Evolutionary conservation across 2,113 vertebrate species (phyloP), one percentile per base, ranked within the genome.

Genomic region (Oryzias woworae): DNA sequence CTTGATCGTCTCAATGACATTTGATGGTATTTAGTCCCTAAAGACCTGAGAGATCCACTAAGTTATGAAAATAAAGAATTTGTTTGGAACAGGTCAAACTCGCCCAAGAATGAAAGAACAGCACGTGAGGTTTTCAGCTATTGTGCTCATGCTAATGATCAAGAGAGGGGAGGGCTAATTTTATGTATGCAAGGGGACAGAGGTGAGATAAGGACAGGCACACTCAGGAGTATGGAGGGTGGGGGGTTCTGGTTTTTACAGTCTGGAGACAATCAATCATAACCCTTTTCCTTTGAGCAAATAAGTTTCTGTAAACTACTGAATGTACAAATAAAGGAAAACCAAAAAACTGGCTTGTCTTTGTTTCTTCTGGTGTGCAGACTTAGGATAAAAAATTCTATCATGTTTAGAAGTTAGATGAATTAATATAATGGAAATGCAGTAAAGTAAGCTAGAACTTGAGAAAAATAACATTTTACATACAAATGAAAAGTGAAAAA

Each of bases 61-160:
- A 22, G 13, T 58, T 42, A 31, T 26, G 26, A 18, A 49, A 49
- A 49, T 12, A 4, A 22, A 22, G 16, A 7, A 7, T 12, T 58
- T 69, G 6, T 58, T 17, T 49, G 20, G 20, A 53, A 14, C 46
- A 57, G 49, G 22, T 71, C 28, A 67, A 55, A 59, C 44, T 14
- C 8, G 55, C 53, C 42, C 17, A 13, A 18, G 13, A 18, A 51
- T 23, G 20, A 28, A 75, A 72, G 58, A 75, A 58, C 53, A 62
- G 36, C 36, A 10, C 36, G 26, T 28, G 26, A 6, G 26, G 26
- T 36, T 36, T 31, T 28, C 28, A 44, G 53, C 74, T 48, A 81
- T 88, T 90, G 89, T 90, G 79, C 58, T 69, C 20, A 83, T 90
- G 89, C 49, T 83, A 80, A 62, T 78, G 74, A 63, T 58, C 57